phyloP scores from a whole-genome alignment of 2,888 invertebrate species.

The Fragum fragum region DNA sequence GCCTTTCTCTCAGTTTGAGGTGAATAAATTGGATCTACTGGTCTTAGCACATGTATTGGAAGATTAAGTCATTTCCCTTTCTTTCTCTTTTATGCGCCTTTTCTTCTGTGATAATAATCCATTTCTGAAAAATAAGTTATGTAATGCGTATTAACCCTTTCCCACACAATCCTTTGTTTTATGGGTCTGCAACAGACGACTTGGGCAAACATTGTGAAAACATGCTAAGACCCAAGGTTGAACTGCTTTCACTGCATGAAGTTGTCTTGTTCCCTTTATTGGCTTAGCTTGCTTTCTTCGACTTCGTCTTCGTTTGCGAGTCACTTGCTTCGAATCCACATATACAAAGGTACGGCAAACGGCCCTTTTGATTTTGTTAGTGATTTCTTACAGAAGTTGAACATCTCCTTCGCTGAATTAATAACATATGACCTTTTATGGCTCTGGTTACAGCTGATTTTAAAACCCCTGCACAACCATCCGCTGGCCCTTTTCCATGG shows the following conservation, averaged over 20 bases:
- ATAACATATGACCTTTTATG: conserved; percentile 22
- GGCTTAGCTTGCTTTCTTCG: not conserved
- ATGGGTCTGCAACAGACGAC: too few species aligned
- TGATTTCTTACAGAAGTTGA: conserved; percentile 24
- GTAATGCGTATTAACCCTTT: too few species aligned
- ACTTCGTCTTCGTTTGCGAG: not conserved
- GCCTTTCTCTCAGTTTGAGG: too few species aligned
- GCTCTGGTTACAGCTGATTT: conserved; percentile 34
- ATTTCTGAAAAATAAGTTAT: too few species aligned
- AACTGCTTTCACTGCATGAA: conserved; percentile 21
- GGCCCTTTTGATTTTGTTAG: conserved; percentile 18
- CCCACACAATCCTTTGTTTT: too few species aligned
- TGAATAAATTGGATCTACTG: too few species aligned
- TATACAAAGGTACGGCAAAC: conserved; percentile 35
- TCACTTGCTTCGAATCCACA: conserved; percentile 12
- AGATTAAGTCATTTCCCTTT: too few species aligned
- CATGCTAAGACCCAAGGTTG: conserved; percentile 20
- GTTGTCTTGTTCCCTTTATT: conserved; percentile 23
- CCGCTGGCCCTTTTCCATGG: conserved; percentile 47
- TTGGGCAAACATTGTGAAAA: too few species aligned
- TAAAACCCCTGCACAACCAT: conserved; percentile 34
- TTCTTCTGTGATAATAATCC: too few species aligned
- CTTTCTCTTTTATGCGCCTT: too few species aligned
- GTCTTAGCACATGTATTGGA: too few species aligned
- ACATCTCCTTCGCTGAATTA: conserved; percentile 24